Evolutionary conservation across 2,888 invertebrate genomes (phyloP), one percentile per base, ranked within the genome.

Genomic region (Catonia carolina): DNA sequence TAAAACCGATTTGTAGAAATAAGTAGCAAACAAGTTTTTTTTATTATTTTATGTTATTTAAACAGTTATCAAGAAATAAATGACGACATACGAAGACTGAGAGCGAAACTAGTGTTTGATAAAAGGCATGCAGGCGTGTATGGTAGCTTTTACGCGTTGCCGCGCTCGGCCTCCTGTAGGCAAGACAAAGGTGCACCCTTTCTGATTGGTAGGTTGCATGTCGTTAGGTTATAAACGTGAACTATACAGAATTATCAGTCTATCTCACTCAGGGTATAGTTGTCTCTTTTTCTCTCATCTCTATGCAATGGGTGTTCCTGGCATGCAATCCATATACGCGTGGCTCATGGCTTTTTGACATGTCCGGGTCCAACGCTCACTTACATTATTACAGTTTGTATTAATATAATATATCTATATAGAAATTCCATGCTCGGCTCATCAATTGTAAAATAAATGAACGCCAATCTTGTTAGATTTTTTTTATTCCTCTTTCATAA

Each of bases 301-400:
- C 27, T 27, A 23, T 45, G 45, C 45, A 22, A 22, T 27, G 20
- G 23, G 45, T 45, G 45, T 45, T 45, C 45, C 45, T 22, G 15
- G 45, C 45, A 22, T 45, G 45, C 45, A 23, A 45, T 45, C 45
- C 27, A 23, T 45, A n/a, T n/a, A 45, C 45, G 45, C 45, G 27
- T 27, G 45, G 45, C 45, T 45, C 27, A 45, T 45, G 45, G 45
- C 45, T 45, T 45, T 45, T 45, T 45, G 45, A 45, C 18, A 45
- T 45, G 45, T 45, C 45, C 45, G 45, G 45, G 27, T 22, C 45
- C 45, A 22, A 8, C 22, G 10, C 22, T 27, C 22, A 3, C 45
- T 20, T 17, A n/a, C 33, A 7, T 33, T 33, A 33, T 33, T 10
- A 33, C 15, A 12, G 8, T 7, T 22, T n/a, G n/a, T 20, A 18